Evolutionary conservation across 2,888 invertebrate genomes (phyloP).

Genomic region (Polyploca ridens): DNA sequence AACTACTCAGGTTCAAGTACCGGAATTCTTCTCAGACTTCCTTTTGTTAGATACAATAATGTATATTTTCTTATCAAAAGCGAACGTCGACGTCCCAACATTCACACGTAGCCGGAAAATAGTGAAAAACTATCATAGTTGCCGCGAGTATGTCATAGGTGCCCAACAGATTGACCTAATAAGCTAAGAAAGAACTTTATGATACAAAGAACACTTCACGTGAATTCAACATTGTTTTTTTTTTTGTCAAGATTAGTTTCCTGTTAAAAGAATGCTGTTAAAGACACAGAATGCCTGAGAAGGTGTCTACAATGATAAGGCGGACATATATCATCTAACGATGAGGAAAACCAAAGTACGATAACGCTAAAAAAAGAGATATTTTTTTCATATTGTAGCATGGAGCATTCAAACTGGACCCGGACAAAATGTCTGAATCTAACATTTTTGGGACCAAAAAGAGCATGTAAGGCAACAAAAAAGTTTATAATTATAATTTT

Average conservation of each 20-base stretch:
- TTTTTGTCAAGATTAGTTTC: not conserved
- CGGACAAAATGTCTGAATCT: too few species aligned
- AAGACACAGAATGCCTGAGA: not conserved
- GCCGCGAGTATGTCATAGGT: not conserved
- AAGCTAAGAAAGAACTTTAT: not conserved
- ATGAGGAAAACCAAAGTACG: not conserved
- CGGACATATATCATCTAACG: not conserved
- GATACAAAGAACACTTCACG: not conserved
- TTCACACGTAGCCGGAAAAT: not conserved
- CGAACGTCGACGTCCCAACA: not conserved
- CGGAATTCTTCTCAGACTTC: not conserved
- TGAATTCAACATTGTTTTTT: not conserved
- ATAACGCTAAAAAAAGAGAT: not conserved
- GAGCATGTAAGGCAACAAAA: too few species aligned
- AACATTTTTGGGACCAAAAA: too few species aligned
- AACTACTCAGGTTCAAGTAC: not conserved
- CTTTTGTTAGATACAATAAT: not conserved
- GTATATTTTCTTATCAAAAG: not conserved
- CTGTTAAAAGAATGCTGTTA: not conserved
- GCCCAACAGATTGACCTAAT: not conserved
- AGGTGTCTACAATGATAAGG: not conserved
- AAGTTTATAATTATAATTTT: too few species aligned
- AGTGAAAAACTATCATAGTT: not conserved
- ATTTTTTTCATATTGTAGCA: not conserved
- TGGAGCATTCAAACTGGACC: not conserved